Base-by-base conservation (phyloP, 35 echinoderm and acorn worm species). In the Diadema setosum region DNA sequence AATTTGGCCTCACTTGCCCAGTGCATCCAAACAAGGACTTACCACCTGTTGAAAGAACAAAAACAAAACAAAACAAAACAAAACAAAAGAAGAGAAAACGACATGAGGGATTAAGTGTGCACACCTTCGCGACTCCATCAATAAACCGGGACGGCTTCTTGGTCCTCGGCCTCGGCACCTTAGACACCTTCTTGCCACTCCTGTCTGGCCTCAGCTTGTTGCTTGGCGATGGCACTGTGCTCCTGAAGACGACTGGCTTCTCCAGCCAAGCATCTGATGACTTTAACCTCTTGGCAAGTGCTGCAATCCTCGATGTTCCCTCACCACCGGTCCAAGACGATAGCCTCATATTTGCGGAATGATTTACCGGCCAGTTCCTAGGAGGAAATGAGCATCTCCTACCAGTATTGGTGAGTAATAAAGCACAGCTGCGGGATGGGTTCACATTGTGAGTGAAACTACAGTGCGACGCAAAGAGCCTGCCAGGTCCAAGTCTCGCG, bases 251-350 rank as follows among this genome's bases (percentile, higher is more conserved):
- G n/a, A 78, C 73, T 2, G 73, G 73, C 44, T 44, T 42, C 73
- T 78, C 73, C 33, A 78, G 37, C 73, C 73, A 78, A 18, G 73
- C 73, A 78, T 78, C 73, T 17, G 73, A 78, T 35, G 73, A 78
- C 44, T 78, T 78, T 14, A 67, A 67, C 1, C 63, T 26, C 37
- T 67, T 26, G 1, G 63, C 5, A n/a, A 67, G 0, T 27, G 63
- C 30, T 67, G 63, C 29, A 67, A n/a, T 33, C 9, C 63, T 67
- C 24, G 5, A 5, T 29, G 24, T n/a, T n/a, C n/a, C n/a, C n/a
- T n/a, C n/a, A n/a, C n/a, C n/a, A n/a, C n/a, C n/a, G n/a, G n/a
- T n/a, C n/a, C n/a, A n/a, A n/a, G n/a, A n/a, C n/a, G n/a, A n/a
- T n/a, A n/a, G n/a, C n/a, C n/a, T n/a, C n/a, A n/a, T n/a, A n/a